These are phyloP conservation scores for Ostrea denselamellosa DNA, from an alignment of 1,140 invertebrate genomes.

Conservation along the genomic window DNA sequence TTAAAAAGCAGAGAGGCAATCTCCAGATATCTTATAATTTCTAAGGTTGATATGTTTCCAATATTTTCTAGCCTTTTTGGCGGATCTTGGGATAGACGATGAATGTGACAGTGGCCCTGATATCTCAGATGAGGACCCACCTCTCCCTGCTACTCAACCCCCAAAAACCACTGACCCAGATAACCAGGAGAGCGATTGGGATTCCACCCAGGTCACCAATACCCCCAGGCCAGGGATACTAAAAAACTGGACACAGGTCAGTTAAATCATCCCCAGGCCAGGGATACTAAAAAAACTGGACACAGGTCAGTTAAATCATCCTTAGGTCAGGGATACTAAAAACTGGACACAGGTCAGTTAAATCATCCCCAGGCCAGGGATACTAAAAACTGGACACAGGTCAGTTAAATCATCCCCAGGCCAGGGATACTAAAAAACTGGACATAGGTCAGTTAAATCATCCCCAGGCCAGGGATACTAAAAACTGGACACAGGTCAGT, in stretches of 20 bases:
- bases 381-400: too few relatives aligned
- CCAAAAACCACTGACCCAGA: background rate
- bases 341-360: too few relatives aligned
- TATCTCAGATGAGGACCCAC: background rate
- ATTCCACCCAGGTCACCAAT: constrained; percentile 7
- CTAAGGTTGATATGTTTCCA: background rate
- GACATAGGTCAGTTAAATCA: background rate
- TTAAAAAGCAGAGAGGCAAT: too few relatives aligned
- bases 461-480: background rate
- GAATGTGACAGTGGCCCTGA: background rate
- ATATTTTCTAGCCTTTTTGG: constrained; percentile 10
- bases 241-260: constrained; percentile 38
- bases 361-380: too few relatives aligned
- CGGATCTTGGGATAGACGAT: constrained; percentile 9
- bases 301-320: constrained; percentile 5
- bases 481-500: constrained; percentile 33
- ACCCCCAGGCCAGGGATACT: constrained; percentile 26
- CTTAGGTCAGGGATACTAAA: background rate
- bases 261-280: background rate
- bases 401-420: too few relatives aligned
- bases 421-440: constrained; percentile 42
- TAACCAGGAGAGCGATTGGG: constrained; percentile 27
- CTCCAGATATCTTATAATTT: background rate
- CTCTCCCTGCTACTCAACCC: background rate
- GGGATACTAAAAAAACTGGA: constrained; percentile 36